Percentiles rank a stretch among this genome's conserved stretches.
These are phyloP conservation scores for Sthenelais limicola DNA, from an alignment of 2,888 invertebrate species.

Conservation along the genomic window DNA sequence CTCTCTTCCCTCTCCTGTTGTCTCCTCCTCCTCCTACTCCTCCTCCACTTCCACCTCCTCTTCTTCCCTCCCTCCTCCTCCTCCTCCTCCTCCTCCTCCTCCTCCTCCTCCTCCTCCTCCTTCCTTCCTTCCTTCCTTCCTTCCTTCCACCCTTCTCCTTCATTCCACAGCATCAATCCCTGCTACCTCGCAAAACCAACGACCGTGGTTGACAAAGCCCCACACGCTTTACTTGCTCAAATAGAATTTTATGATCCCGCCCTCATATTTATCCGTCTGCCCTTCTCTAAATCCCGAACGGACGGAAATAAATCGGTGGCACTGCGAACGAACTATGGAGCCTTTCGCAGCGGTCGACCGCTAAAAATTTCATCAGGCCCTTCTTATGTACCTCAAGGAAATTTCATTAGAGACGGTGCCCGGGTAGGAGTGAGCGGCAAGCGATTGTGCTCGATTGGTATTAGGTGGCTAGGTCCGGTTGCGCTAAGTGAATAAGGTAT, in stretches of 20 bases:
- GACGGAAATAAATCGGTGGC: too few relatives aligned
- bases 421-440: background rate
- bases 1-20: too few relatives aligned
- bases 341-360: slow-evolving; percentile 26
- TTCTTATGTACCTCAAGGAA: slow-evolving; percentile 31
- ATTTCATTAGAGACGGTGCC: slow-evolving; percentile 19
- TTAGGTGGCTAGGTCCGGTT: slow-evolving; percentile 12
- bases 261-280: slow-evolving; percentile 19
- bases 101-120: background rate
- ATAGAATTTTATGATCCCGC: slow-evolving; percentile 26
- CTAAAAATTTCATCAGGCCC: slow-evolving; percentile 34
- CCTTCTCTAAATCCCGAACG: slow-evolving; percentile 6
- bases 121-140: background rate
- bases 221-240: slow-evolving; percentile 21
- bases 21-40: too few relatives aligned
- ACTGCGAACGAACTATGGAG: slow-evolving; percentile 18
- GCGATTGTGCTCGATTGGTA: slow-evolving; percentile 14
- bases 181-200: slow-evolving; percentile 4
- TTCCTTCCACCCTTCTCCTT: background rate
- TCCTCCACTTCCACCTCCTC: too few relatives aligned
- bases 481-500: slow-evolving; percentile 33
- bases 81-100: background rate
- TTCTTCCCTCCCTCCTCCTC: background rate
- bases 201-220: slow-evolving; percentile 14
- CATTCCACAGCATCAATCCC: slow-evolving; percentile 1